Conservation (phyloP, 2,797 vertebrate genomes). For the Sebastes trivittatus region DNA sequence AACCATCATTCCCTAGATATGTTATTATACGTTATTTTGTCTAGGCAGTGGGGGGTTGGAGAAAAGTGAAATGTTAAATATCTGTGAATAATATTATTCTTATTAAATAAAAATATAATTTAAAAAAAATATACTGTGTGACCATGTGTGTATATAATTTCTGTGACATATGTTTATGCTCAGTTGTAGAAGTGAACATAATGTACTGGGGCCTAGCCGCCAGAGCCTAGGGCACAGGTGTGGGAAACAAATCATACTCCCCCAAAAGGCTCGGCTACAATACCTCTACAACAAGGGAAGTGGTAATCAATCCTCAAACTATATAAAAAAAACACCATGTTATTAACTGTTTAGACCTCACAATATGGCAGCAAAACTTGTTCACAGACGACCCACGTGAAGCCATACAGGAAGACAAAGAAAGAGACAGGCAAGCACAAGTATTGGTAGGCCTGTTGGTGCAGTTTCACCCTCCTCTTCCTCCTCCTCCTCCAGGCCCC, state of each 20-base stretch:
- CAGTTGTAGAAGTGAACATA: background rate
- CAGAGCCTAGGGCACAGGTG: background rate
- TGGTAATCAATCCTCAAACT: background rate
- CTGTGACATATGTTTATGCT: background rate
- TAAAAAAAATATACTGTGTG: background rate
- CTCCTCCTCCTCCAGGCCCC: background rate
- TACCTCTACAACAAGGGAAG: background rate
- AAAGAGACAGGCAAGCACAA: background rate
- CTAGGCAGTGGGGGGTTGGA: too few relatives aligned
- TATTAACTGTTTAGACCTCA: background rate
- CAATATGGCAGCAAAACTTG: background rate
- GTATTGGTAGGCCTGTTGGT: background rate
- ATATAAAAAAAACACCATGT: background rate
- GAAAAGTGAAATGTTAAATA: too few relatives aligned
- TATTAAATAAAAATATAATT: too few relatives aligned
- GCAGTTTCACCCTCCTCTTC: slow-evolving; percentile 10
- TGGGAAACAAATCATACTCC: background rate
- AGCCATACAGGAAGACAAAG: background rate
- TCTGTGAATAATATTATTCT: too few relatives aligned
- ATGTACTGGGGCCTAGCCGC: background rate
- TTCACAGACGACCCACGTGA: background rate
- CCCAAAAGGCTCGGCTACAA: background rate
- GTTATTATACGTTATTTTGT: too few relatives aligned
- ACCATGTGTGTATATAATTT: background rate
- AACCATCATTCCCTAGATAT: too few relatives aligned